A percentile compares a stretch with the other conserved stretches of the same genome.
phyloP scores from a whole-genome alignment of 2,113 vertebrate species.

The Anoura caudifer region DNA sequence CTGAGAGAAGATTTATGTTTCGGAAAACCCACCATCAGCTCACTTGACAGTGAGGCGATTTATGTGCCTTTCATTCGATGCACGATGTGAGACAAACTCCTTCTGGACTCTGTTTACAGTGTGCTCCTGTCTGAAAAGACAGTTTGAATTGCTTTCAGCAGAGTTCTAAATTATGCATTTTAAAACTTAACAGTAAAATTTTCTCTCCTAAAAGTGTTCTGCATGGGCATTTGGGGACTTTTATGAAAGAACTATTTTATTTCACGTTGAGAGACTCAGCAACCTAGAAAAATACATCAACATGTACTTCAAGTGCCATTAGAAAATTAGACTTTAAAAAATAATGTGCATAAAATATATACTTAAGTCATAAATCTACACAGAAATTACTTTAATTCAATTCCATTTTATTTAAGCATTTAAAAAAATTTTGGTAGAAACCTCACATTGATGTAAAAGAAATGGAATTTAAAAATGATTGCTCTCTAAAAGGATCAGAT shows the following conservation, averaged over 20 bases:
- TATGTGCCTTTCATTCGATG: constrained; percentile 59
- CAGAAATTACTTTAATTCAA: constrained; percentile 42
- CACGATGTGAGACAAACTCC: constrained; percentile 53
- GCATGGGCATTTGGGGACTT: constrained; percentile 1
- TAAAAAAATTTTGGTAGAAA: background rate
- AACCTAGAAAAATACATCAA: constrained; percentile 40
- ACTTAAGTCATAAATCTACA: constrained; percentile 45
- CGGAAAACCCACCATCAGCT: constrained; percentile 40
- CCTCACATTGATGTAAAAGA: background rate
- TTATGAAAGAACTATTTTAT: constrained; percentile 41
- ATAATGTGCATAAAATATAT: background rate
- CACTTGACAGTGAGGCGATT: constrained; percentile 51
- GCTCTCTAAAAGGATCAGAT: background rate
- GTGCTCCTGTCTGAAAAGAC: constrained; percentile 51
- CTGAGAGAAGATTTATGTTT: constrained; percentile 71
- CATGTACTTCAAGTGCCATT: constrained; percentile 39
- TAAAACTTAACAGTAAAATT: constrained; percentile 44
- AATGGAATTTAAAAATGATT: background rate
- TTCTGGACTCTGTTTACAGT: constrained; percentile 44
- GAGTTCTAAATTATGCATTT: constrained; percentile 49
- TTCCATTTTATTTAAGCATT: background rate
- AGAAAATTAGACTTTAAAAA: constrained; percentile 22
- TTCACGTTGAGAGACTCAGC: constrained; percentile 41
- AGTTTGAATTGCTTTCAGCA: constrained; percentile 49
- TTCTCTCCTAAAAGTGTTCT: constrained; percentile 41